Percentiles rank a stretch among this genome's conserved stretches.
These are phyloP conservation scores for Actinia tenebrosa DNA, from an alignment of 64 coral and sea anemone species.

Conservation along the genomic window DNA sequence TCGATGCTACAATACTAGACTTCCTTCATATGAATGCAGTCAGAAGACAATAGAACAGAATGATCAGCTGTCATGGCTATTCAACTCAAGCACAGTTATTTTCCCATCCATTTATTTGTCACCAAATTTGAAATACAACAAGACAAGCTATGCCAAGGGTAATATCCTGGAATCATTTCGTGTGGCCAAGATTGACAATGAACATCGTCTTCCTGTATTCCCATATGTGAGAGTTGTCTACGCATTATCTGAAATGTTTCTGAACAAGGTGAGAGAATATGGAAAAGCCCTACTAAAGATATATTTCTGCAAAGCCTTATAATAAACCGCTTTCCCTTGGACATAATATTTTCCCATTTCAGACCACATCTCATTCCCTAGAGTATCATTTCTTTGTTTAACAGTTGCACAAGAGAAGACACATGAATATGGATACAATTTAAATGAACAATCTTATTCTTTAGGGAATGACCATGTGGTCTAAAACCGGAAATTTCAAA, in stretches of 20 bases:
- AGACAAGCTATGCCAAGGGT: constrained; percentile 49
- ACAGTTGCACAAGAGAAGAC: too few relatives aligned
- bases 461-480: too few relatives aligned
- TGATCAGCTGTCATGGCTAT: constrained; percentile 69
- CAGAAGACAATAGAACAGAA: constrained; percentile 43
- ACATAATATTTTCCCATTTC: too few relatives aligned
- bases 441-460: too few relatives aligned
- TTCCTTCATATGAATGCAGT: constrained; percentile 35
- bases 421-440: too few relatives aligned
- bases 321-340: too few relatives aligned
- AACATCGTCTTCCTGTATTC: constrained; percentile 34
- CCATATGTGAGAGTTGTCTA: constrained; percentile 83
- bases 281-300: too few relatives aligned
- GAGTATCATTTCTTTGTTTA: too few relatives aligned
- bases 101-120: constrained; percentile 82
- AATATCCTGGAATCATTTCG: constrained; percentile 62
- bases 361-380: too few relatives aligned
- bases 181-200: constrained; percentile 13
- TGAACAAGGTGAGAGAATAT: constrained; percentile 57
- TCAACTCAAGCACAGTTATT: constrained; percentile 60
- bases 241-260: constrained; percentile 54
- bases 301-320: too few relatives aligned
- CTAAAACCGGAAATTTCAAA: too few relatives aligned
- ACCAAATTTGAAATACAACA: not conserved
- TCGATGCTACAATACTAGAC: constrained; percentile 50